phyloP scores from a whole-genome alignment of 2,113 vertebrate genomes.

The Tricholaema leucomelas region DNA sequence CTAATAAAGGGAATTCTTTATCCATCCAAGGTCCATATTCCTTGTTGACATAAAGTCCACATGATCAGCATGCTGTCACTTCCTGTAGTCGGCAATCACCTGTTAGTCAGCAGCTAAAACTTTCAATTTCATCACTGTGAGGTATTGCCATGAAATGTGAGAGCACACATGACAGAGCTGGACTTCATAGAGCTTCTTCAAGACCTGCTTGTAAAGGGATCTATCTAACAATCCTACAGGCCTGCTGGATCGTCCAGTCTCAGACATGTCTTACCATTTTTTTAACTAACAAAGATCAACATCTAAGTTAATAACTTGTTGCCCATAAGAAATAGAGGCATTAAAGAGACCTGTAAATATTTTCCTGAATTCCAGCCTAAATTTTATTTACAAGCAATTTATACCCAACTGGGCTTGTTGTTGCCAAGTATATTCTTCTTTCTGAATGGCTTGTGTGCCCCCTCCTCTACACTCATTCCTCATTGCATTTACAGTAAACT shows the following conservation, averaged over 20 bases:
- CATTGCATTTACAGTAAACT: neutral
- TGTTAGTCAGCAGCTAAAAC: neutral
- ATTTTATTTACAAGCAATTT: neutral
- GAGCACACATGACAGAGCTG: neutral
- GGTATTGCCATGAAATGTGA: neutral
- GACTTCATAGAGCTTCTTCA: neutral
- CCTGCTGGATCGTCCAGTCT: neutral
- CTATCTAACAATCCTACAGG: neutral
- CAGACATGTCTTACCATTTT: neutral
- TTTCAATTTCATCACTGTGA: neutral
- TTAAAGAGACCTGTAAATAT: neutral
- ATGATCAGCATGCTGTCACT: neutral
- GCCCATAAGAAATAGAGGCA: neutral
- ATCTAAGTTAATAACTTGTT: neutral
- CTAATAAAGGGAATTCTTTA: neutral
- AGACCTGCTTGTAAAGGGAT: neutral
- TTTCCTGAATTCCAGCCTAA: neutral
- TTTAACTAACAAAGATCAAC: neutral
- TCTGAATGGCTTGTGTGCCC: neutral
- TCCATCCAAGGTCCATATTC: neutral
- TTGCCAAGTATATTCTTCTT: neutral
- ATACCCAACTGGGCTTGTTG: neutral
- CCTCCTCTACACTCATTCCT: neutral
- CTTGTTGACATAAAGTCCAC: neutral
- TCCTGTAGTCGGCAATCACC: neutral